Percentiles rank a stretch among this genome's conserved stretches.
Evolutionary conservation across 2,797 vertebrate species (phyloP).

Genomic region (Sebastes glaucus): DNA sequence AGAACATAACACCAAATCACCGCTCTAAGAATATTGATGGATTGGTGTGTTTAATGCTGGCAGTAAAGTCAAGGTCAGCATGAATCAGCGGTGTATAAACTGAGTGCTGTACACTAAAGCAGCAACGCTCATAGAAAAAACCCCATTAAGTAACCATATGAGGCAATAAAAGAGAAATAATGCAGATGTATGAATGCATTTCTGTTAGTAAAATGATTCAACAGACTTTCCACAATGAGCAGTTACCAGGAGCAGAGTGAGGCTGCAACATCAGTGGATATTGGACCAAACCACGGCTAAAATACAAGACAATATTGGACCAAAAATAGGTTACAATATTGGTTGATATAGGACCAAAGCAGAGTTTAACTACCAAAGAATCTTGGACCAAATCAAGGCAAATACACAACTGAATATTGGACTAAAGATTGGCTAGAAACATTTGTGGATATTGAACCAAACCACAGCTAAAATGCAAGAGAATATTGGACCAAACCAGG

Average conservation of each 20-base stretch:
- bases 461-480: too few species aligned
- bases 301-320: background rate
- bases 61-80: slow-evolving; percentile 20
- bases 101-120: rapidly evolving
- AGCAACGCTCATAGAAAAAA: background rate
- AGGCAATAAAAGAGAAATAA: background rate
- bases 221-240: background rate
- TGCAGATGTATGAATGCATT: background rate
- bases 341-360: background rate
- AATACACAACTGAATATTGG: too few species aligned
- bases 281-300: too few species aligned
- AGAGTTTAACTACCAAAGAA: background rate
- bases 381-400: background rate
- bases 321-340: background rate
- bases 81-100: background rate
- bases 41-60: background rate
- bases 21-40: background rate
- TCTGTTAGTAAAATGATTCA: background rate
- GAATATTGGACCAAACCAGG: background rate
- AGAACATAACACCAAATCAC: background rate
- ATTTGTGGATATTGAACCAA: too few species aligned
- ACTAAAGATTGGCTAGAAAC: too few species aligned
- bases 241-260: background rate
- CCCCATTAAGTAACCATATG: background rate
- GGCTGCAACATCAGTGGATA: too few species aligned